Base-by-base conservation (phyloP, 2,797 vertebrate genomes). In the Valencia hispanica region DNA sequence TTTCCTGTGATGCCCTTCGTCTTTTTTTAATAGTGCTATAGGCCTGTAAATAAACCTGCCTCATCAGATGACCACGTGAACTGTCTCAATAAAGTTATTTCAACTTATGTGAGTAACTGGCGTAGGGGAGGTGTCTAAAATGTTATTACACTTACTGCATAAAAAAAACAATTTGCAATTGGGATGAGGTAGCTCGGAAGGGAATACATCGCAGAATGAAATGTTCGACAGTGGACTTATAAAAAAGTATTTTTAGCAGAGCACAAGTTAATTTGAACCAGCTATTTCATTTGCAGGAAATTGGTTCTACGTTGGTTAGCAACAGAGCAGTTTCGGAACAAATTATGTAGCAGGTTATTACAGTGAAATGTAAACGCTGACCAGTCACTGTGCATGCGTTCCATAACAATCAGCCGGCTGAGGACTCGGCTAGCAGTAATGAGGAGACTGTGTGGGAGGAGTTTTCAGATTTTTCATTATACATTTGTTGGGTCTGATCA, bases 321-420 rank as follows among this genome's bases (percentile, higher is more conserved):
- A 30, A 27, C 11, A 57, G 0, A 14, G 12, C 27, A 57, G 55
- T 1, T 53, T 53, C 1, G 10, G 8, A 48, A 48, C 17, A 18
- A 3, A 0, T 3, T 17, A 48, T 48, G 15, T 34, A 30, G 27
- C 57, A 34, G 17, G 14, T 1, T 4, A 63, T 90, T 93, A 94
- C 89, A 89, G 92, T 91, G 92, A 86, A 83, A 73, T 5, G 59
- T 79, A 84, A 68, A 84, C 69, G 50, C 36, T 17, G 81, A 78
- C 92, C 91, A 92, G 89, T 91, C 14, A 59, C 57, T 61, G 30
- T 2, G 32, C 2, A n/a, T n/a, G 17, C 17, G 30, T 30, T 61
- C 7, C 57, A 8, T 61, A 9, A 61, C 17, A 3, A 8, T 59
- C 57, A 7, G 30, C 57, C 57, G 57, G 57, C 15, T 27, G 6